A percentile compares a stretch with the other conserved stretches of the same genome.
Conservation (phyloP, 2,888 invertebrate genomes). For the Sympetrum striolatum region DNA sequence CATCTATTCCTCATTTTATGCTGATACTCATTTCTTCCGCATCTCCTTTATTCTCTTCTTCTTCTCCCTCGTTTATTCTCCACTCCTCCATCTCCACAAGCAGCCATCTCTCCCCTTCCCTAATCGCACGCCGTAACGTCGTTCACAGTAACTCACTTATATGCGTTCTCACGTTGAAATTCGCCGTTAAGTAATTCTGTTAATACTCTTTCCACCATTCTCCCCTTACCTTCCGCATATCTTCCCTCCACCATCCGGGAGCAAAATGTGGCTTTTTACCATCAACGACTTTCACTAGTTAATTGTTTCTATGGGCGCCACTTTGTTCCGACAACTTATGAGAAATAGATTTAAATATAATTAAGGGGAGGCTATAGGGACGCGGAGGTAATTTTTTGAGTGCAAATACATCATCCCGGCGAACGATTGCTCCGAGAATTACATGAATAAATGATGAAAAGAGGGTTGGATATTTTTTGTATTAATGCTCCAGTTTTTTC, state of each 20-base stretch:
- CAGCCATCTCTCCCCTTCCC: background rate
- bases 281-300: slow-evolving; percentile 23
- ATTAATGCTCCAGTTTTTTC: background rate
- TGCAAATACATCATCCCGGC: background rate
- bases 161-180: slow-evolving; percentile 38
- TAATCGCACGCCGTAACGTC: slow-evolving; percentile 19
- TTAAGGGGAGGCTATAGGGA: background rate
- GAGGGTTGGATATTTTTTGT: background rate
- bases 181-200: slow-evolving; percentile 35
- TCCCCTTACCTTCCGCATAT: background rate
- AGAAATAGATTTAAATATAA: background rate
- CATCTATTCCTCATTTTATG: background rate
- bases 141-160: slow-evolving; percentile 36
- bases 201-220: slow-evolving; percentile 1
- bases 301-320: slow-evolving; percentile 21
- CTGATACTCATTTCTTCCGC: background rate
- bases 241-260: background rate
- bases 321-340: background rate
- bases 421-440: background rate
- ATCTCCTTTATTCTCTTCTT: background rate
- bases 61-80: background rate
- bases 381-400: background rate
- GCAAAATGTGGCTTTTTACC: slow-evolving; percentile 30
- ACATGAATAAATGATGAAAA: background rate
- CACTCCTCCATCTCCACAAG: background rate